A percentile compares a stretch with the other conserved stretches of the same genome.
Conservation (phyloP, 2,113 vertebrate genomes). For the Butorides virescens region DNA sequence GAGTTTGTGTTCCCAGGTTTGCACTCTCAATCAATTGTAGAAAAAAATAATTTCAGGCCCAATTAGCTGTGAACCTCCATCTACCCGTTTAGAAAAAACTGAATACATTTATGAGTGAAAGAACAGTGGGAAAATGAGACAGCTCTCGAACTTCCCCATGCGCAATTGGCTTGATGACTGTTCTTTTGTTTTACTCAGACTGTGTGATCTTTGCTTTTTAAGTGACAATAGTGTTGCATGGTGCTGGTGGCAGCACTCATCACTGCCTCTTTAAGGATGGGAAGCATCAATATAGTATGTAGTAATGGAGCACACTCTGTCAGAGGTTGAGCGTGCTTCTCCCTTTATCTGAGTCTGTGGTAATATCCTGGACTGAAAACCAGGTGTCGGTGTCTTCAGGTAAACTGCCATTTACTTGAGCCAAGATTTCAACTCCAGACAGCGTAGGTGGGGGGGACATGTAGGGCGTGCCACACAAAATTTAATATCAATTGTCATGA, state of each 20-base stretch:
- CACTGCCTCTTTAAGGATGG: not conserved
- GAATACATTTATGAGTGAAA: not conserved
- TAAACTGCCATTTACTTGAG: not conserved
- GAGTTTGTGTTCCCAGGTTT: not conserved
- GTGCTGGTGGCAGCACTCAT: not conserved
- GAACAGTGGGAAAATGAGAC: not conserved
- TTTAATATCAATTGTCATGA: not conserved
- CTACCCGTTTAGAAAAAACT: not conserved
- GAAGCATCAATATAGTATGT: not conserved
- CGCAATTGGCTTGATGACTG: not conserved
- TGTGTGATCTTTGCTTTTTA: not conserved
- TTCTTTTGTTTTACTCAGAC: not conserved
- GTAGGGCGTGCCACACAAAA: not conserved
- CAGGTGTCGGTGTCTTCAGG: not conserved
- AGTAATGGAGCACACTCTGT: not conserved
- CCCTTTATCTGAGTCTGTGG: not conserved
- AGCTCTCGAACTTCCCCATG: not conserved
- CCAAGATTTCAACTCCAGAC: not conserved
- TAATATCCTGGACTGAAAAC: not conserved
- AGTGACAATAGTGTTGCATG: not conserved
- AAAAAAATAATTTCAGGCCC: conserved; percentile 41
- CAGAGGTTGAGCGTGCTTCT: not conserved
- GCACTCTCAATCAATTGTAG: conserved; percentile 2
- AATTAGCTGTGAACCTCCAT: not conserved
- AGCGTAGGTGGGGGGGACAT: not conserved